Conservation (phyloP, 2,113 vertebrate genomes). For the Laterallus jamaicensis region DNA sequence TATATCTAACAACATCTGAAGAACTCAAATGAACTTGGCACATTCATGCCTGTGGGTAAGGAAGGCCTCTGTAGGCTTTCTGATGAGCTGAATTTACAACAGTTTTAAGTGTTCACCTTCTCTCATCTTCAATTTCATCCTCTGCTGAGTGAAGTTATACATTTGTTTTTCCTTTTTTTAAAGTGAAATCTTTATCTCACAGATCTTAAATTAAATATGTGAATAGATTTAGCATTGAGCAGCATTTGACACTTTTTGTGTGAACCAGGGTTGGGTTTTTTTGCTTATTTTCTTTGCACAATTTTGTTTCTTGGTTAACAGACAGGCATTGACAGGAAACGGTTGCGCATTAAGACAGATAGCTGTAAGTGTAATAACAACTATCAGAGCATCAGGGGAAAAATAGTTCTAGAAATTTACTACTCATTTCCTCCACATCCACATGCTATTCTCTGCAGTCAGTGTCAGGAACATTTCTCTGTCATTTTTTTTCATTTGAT, state of each 20-base stretch:
- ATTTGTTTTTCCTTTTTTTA: not conserved
- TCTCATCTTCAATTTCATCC: not conserved
- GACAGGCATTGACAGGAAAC: not conserved
- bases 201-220: not conserved
- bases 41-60: not conserved
- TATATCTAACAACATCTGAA: not conserved
- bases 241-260: not conserved
- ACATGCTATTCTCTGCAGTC: not conserved
- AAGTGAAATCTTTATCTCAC: not conserved
- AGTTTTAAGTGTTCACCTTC: not conserved
- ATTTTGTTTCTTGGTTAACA: not conserved
- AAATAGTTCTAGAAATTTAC: not conserved
- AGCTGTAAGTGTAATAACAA: not conserved
- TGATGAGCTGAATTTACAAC: not conserved
- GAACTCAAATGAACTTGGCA: not conserved
- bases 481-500: not conserved
- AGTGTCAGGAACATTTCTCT: not conserved
- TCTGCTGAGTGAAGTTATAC: not conserved
- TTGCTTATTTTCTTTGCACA: not conserved
- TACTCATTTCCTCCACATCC: not conserved
- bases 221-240: not conserved
- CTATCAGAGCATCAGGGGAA: not conserved
- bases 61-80: not conserved
- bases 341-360: not conserved
- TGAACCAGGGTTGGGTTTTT: not conserved